A percentile compares a stretch with the other conserved stretches of the same genome.
phyloP scores from a whole-genome alignment of 2,888 invertebrate species.

The Mythimna ferrago region DNA sequence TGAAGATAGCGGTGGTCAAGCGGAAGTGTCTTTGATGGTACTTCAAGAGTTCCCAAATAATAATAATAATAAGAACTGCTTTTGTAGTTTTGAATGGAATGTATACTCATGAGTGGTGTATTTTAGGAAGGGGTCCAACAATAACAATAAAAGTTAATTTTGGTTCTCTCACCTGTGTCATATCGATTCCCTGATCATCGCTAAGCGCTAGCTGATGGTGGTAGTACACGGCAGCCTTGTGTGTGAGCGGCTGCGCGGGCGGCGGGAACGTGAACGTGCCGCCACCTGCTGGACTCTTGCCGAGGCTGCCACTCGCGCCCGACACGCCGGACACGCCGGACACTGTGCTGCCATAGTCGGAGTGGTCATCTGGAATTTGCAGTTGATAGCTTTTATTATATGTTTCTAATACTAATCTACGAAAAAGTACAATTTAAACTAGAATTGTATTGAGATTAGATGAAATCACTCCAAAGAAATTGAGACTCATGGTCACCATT shows the following conservation, averaged over 20 bases:
- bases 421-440: too few species aligned
- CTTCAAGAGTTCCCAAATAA: too few species aligned
- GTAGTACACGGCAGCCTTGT: constrained; percentile 95
- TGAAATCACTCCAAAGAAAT: too few species aligned
- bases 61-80: too few species aligned
- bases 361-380: constrained; percentile 91
- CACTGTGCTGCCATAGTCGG: constrained; percentile 92
- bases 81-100: too few species aligned
- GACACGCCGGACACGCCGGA: constrained; percentile 90
- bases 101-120: too few species aligned
- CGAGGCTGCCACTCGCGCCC: constrained; percentile 90
- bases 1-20: too few species aligned
- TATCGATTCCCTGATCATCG: constrained; percentile 97
- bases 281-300: constrained; percentile 92
- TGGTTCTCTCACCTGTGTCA: constrained; percentile 92
- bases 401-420: too few species aligned
- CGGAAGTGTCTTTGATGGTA: too few species aligned
- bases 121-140: background rate
- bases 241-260: constrained; percentile 93
- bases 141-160: background rate
- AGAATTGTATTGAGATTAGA: too few species aligned
- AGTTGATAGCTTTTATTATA: too few species aligned
- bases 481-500: too few species aligned
- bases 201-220: constrained; percentile 95
- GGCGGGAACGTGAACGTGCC: constrained; percentile 95